Evolutionary conservation across 2,888 invertebrate species (phyloP).

Genomic region (Tanytarsus gracilentus): DNA sequence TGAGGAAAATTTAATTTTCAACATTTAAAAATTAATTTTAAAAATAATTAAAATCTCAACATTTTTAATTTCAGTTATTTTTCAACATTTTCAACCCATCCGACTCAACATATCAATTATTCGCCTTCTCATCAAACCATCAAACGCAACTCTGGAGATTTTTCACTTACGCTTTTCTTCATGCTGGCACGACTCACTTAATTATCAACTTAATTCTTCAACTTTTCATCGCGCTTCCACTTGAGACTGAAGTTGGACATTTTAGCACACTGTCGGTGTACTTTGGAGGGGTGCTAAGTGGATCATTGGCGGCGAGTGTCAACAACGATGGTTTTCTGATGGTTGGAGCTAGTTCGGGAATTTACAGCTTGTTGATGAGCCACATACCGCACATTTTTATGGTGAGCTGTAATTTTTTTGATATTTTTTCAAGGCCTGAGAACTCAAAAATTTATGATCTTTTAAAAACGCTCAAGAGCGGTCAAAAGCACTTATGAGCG

Average conservation of each 20-base stretch:
- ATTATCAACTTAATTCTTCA: constrained; percentile 64
- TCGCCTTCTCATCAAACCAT: constrained; percentile 24
- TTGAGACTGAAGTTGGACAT: constrained; percentile 66
- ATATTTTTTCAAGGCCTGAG: constrained; percentile 29
- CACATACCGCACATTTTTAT: constrained; percentile 76
- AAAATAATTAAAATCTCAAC: not conserved
- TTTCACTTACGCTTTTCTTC: constrained; percentile 68
- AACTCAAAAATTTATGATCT: constrained; percentile 12
- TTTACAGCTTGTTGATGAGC: constrained; percentile 78
- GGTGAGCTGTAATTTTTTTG: constrained; percentile 45
- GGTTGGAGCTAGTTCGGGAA: constrained; percentile 84
- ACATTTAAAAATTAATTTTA: not conserved
- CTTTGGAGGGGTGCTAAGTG: constrained; percentile 63
- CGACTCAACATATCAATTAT: constrained; percentile 11
- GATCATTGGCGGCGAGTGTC: constrained; percentile 64
- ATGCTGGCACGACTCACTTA: constrained; percentile 67
- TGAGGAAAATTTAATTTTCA: not conserved
- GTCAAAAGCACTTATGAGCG: no score
- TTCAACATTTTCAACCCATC: not conserved
- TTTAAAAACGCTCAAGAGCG: constrained; percentile 2
- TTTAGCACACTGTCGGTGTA: constrained; percentile 62
- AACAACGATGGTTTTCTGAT: constrained; percentile 66
- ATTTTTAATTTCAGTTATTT: constrained; percentile 21
- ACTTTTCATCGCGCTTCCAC: constrained; percentile 46
- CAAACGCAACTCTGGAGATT: constrained; percentile 58